Percentiles rank a stretch among this genome's conserved stretches.
phyloP scores from a whole-genome alignment of 2,797 vertebrate species.

The Chromobotia macracanthus region DNA sequence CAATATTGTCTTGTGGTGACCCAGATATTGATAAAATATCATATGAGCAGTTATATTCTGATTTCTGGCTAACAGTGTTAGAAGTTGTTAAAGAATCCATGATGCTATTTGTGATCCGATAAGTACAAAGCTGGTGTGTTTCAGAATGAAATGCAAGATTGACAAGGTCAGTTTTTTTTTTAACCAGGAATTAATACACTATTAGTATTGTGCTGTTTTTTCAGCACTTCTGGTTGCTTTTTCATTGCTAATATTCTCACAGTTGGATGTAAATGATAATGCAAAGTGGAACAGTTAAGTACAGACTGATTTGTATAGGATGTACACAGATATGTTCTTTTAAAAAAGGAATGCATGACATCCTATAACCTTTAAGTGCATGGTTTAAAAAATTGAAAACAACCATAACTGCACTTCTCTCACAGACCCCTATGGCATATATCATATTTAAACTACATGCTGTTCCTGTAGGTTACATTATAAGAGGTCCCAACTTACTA shows the following conservation, averaged over 20 bases:
- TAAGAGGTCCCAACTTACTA: not conserved
- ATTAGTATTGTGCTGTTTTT: not conserved
- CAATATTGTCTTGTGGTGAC: not conserved
- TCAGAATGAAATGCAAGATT: constrained; percentile 4
- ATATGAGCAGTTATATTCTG: not conserved
- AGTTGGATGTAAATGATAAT: not conserved
- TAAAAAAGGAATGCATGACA: constrained; percentile 48
- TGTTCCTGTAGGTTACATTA: not conserved
- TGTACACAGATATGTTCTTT: constrained; percentile 6
- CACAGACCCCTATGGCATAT: not conserved
- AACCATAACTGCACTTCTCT: not conserved
- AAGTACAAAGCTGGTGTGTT: constrained; percentile 33
- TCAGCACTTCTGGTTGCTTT: not conserved
- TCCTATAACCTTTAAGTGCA: constrained; percentile 40
- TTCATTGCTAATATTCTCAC: not conserved
- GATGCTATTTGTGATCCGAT: constrained; percentile 29
- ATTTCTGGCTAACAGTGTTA: constrained; percentile 17
- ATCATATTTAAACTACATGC: not conserved
- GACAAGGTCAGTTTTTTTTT: not conserved
- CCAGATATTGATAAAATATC: too few relatives aligned
- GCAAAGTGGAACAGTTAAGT: not conserved
- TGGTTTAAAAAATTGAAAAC: constrained; percentile 5
- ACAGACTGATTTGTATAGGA: constrained; percentile 10
- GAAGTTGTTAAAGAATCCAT: constrained; percentile 20
- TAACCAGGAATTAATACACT: constrained; percentile 1